Conservation (phyloP, 2,888 invertebrate genomes). For the Strigamia transsilvanica region DNA sequence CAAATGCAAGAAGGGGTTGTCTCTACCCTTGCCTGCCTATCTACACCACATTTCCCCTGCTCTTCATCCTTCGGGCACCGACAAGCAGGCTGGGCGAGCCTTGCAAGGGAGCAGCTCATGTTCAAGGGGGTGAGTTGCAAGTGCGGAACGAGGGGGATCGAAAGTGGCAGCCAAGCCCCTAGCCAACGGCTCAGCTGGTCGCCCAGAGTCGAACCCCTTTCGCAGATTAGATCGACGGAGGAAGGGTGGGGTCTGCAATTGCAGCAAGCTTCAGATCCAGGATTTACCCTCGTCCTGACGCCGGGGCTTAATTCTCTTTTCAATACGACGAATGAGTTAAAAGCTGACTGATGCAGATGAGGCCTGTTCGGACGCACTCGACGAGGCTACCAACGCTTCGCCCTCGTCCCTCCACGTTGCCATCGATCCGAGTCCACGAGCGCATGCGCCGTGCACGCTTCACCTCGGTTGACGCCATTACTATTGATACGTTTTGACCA, state of each 20-base stretch:
- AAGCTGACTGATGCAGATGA: constrained; percentile 51
- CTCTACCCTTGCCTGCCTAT: constrained; percentile 48
- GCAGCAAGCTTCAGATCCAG: constrained; percentile 27
- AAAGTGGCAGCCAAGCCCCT: constrained; percentile 43
- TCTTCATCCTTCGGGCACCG: constrained; percentile 39
- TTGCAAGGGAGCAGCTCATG: constrained; percentile 11
- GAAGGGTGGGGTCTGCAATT: not conserved
- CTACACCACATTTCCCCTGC: constrained; percentile 16
- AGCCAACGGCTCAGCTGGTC: constrained; percentile 51
- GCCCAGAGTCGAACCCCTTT: constrained; percentile 49
- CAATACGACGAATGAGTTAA: constrained; percentile 53
- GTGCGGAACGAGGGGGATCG: constrained; percentile 32
- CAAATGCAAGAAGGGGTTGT: constrained; percentile 52
- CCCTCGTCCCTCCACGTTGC: not conserved
- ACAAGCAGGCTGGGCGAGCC: not conserved
- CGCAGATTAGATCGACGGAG: constrained; percentile 51
- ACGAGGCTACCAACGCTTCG: constrained; percentile 23
- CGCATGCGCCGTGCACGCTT: constrained; percentile 26
- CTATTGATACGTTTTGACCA: constrained; percentile 35
- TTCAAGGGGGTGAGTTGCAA: constrained; percentile 30
- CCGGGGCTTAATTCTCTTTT: constrained; percentile 52
- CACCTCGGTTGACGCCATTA: constrained; percentile 19
- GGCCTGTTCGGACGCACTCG: constrained; percentile 39
- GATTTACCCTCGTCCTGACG: constrained; percentile 34
- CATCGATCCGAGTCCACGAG: constrained; percentile 6